Evolutionary conservation across 2,113 vertebrate species (phyloP).

Genomic region (Bufo gargarizans): DNA sequence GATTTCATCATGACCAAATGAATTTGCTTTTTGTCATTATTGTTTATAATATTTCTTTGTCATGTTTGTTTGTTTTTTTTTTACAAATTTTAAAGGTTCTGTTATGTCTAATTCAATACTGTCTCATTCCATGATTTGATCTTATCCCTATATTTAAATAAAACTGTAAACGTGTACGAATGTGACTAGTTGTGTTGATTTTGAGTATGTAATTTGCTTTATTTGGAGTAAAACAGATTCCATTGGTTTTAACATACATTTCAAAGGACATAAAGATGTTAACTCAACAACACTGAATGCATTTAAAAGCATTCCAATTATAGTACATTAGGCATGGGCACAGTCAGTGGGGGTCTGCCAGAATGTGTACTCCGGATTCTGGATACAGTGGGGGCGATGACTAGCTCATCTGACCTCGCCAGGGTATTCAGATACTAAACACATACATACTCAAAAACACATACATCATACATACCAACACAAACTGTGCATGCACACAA

Average conservation of each 20-base stretch:
- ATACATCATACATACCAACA: too few species aligned
- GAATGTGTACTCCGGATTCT: too few species aligned
- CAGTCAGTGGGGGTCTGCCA: too few species aligned
- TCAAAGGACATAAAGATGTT: too few species aligned
- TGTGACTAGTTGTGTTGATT: background rate
- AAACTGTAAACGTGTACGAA: conserved; percentile 26
- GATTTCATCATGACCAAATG: conserved; percentile 37
- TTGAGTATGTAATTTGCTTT: background rate
- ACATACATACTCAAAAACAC: too few species aligned
- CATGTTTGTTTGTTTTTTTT: conserved; percentile 53
- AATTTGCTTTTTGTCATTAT: conserved; percentile 52
- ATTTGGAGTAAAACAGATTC: background rate
- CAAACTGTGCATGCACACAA: too few species aligned
- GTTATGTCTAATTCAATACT: conserved; percentile 58
- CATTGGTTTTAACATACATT: background rate
- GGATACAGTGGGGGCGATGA: too few species aligned
- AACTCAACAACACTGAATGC: too few species aligned
- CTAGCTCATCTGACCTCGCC: too few species aligned
- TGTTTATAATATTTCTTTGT: conserved; percentile 47
- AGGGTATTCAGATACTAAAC: too few species aligned
- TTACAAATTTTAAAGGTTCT: background rate
- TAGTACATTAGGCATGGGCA: too few species aligned
- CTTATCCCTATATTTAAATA: conserved; percentile 49
- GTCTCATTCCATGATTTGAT: conserved; percentile 49
- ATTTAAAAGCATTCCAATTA: too few species aligned